Base-by-base conservation (phyloP, 2,888 invertebrate genomes). In the Zygaena filipendulae region DNA sequence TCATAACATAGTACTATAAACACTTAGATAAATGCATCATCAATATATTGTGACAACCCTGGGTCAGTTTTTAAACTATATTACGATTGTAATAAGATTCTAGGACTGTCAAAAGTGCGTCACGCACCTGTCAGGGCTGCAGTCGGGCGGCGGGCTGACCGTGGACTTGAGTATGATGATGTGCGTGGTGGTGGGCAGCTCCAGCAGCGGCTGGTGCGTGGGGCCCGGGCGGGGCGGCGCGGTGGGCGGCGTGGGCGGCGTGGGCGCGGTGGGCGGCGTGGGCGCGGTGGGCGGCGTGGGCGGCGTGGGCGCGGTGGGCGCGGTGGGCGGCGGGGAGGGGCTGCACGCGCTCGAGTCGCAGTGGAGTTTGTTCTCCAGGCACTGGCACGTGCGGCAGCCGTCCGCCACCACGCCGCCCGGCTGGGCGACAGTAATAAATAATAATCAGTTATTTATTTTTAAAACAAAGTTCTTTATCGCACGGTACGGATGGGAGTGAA, bases 381-480 rank as follows among this genome's bases (percentile, higher is more conserved):
- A 95, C 44, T 92, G 92, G 49, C 94, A 95, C 8, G 84, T 79
- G 45, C 85, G 83, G 49, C 90, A 91, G 0, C 84, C 84, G 1
- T 85, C 84, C 8, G 62, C 46, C 2, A 83, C 58, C 0, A 87
- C 81, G 27, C 84, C 84, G 10, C 90, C 88, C 0, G 94, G 92
- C 85, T 91, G 66, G 3, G 55, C n/a, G n/a, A n/a, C n/a, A n/a
- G 52, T 35, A 4, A 29, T n/a, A 25, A 21, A 29, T 11, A 21
- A 21, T 5, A 25, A 11, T 22, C 4, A 22, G 9, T 10, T n/a
- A n/a, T n/a, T n/a, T n/a, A n/a, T n/a, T n/a, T n/a, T n/a, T n/a
- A n/a, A n/a, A n/a, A n/a, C n/a, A n/a, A n/a, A n/a, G n/a, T n/a
- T n/a, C n/a, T n/a, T n/a, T n/a, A n/a, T n/a, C n/a, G n/a, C n/a